Evolutionary conservation across 2,888 invertebrate species (phyloP), one percentile per base, ranked within the genome.

Genomic region (Orthonevra nobilis): DNA sequence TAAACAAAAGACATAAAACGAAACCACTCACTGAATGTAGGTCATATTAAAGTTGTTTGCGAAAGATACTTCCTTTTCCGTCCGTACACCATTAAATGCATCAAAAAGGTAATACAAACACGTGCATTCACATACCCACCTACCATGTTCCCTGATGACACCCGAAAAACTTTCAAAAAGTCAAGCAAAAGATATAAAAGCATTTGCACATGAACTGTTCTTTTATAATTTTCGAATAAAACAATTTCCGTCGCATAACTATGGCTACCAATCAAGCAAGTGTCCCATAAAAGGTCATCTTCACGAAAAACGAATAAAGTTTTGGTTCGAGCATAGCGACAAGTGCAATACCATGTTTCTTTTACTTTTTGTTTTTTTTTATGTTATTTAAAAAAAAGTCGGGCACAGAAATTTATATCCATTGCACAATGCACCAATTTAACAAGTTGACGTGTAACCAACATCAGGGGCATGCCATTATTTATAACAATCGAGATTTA

Each of bases 341-440:
- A 72, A 72, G 38, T 66, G 70, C 58, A 19, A 70, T 58, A 60
- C 30, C 17, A 56, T 63, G 48, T 28, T 40, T n/a, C n/a, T n/a
- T n/a, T n/a, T n/a, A n/a, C n/a, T n/a, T n/a, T n/a, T n/a, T n/a
- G n/a, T n/a, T n/a, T n/a, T n/a, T n/a, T n/a, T n/a, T n/a, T n/a
- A n/a, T n/a, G n/a, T n/a, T n/a, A n/a, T n/a, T n/a, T n/a, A n/a
- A n/a, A 19, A 6, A 52, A 44, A 44, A 68, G 44, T 64, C 46
- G 30, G 64, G 46, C 28, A 42, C 38, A 34, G 30, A 77, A 77
- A 70, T 64, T 52, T 52, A 70, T 77, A 38, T 70, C 23, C 70
- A 60, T 77, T 77, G 77, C 77, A 77, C 77, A 77, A 77, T 72
- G 72, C 52, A 72, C 58, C 77, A 77, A 77, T 77, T 77, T 72